Evolutionary conservation across 2,888 invertebrate genomes (phyloP).

Genomic region (Scelioninae gen. 2): DNA sequence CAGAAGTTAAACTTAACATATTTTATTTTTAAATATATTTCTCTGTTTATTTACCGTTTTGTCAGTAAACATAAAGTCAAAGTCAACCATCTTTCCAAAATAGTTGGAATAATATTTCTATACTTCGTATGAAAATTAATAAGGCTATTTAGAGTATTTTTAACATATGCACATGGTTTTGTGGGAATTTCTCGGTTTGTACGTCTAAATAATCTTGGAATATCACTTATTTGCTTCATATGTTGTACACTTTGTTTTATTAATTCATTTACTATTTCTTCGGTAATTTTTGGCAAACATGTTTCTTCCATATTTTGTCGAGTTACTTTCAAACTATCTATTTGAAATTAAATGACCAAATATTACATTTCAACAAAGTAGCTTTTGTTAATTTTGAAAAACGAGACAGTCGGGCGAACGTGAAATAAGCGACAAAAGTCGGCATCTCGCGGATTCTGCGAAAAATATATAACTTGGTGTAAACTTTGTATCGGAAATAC

Average conservation of each 20-base stretch:
- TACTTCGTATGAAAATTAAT: slow-evolving; percentile 78
- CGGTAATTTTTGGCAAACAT: slow-evolving; percentile 71
- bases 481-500: slow-evolving; percentile 51
- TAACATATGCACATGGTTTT: slow-evolving; percentile 88
- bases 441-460: slow-evolving; percentile 25
- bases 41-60: slow-evolving; percentile 73
- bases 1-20: background rate
- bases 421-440: slow-evolving; percentile 28
- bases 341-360: background rate
- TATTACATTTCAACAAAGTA: no score
- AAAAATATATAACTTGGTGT: slow-evolving; percentile 32
- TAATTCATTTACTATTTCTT: slow-evolving; percentile 74
- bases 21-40: background rate
- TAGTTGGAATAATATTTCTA: slow-evolving; percentile 72
- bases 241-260: slow-evolving; percentile 77
- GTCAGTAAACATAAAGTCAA: slow-evolving; percentile 75
- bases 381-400: no score
- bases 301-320: slow-evolving; percentile 61
- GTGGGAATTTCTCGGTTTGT: slow-evolving; percentile 92
- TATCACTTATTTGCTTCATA: slow-evolving; percentile 90
- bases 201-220: slow-evolving; percentile 93
- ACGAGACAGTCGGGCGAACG: slow-evolving; percentile 13
- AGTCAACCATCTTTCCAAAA: slow-evolving; percentile 74
- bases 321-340: slow-evolving; percentile 65
- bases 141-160: slow-evolving; percentile 80